Conservation (phyloP, 2,797 vertebrate genomes). For the Mastacembelus armatus region DNA sequence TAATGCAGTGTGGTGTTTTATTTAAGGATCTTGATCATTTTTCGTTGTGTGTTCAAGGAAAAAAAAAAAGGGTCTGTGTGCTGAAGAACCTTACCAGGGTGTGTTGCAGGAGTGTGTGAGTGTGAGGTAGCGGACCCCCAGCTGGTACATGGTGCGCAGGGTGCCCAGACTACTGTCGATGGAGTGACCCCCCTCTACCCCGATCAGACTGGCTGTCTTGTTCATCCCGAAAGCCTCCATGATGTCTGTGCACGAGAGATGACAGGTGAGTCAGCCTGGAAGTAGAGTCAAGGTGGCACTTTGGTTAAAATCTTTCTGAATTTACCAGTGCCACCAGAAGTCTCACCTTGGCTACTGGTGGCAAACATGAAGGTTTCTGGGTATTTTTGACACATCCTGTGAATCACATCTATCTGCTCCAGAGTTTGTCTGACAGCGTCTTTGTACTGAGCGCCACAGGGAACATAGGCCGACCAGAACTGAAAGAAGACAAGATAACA, state of each 20-base stretch:
- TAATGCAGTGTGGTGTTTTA: too few relatives aligned
- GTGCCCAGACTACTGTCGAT: conserved; percentile 93
- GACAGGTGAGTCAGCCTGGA: neutral
- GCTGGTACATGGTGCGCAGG: conserved; percentile 88
- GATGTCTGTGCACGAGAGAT: conserved; percentile 74
- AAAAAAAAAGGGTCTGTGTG: neutral
- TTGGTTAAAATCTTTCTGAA: neutral
- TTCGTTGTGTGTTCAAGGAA: too few relatives aligned
- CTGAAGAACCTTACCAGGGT: conserved; percentile 87
- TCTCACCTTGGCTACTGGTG: conserved; percentile 77
- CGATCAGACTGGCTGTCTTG: conserved; percentile 92
- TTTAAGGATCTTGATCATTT: too few relatives aligned
- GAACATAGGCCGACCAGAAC: conserved; percentile 94
- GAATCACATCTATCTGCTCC: conserved; percentile 94
- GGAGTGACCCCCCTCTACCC: conserved; percentile 94
- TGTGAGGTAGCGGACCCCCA: conserved; percentile 94
- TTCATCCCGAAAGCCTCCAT: conserved; percentile 65
- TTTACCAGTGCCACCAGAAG: neutral
- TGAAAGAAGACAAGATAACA: conserved; percentile 58
- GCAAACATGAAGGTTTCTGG: conserved; percentile 80
- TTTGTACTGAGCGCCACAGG: conserved; percentile 90
- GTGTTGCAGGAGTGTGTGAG: conserved; percentile 97
- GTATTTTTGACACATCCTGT: conserved; percentile 90
- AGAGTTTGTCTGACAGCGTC: conserved; percentile 90
- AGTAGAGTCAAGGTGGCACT: neutral